These are phyloP conservation scores for Basileuterus tristriatus DNA, from an alignment of 2,797 vertebrate species.

Conservation along the genomic window DNA sequence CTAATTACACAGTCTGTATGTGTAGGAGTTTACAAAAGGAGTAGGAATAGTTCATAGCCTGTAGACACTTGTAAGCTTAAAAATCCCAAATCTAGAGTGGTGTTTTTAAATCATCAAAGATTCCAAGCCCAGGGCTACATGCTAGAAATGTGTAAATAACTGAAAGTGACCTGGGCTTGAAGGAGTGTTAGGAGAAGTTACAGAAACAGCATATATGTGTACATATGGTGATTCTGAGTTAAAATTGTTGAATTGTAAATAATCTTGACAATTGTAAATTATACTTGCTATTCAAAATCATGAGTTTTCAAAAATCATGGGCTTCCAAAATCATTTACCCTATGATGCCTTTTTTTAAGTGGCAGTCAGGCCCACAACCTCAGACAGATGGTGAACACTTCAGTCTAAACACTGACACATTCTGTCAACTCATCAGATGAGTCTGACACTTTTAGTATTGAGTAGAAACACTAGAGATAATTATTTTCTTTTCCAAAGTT, in stretches of 20 bases:
- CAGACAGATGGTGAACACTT: constrained; percentile 14
- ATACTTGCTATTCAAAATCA: background rate
- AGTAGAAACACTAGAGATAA: background rate
- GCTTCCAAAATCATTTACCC: background rate
- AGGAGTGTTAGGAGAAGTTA: background rate
- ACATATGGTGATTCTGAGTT: background rate
- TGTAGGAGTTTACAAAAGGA: background rate
- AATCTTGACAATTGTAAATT: background rate
- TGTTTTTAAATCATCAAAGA: background rate
- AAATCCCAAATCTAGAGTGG: background rate
- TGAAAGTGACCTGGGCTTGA: background rate
- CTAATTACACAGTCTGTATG: background rate
- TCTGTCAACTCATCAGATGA: constrained; percentile 35
- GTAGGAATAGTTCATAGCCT: background rate
- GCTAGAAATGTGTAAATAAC: background rate
- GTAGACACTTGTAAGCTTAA: background rate
- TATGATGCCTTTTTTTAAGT: background rate
- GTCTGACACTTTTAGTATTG: constrained; percentile 8
- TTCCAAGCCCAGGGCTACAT: background rate
- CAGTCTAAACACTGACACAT: constrained; percentile 23
- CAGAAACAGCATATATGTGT: background rate
- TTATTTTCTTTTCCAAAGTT: constrained; percentile 12
- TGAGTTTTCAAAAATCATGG: background rate
- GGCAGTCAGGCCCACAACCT: constrained; percentile 9
- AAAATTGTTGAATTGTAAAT: constrained; percentile 9